Base-by-base conservation (phyloP, 2,888 invertebrate species). In the Suillia variegata region DNA sequence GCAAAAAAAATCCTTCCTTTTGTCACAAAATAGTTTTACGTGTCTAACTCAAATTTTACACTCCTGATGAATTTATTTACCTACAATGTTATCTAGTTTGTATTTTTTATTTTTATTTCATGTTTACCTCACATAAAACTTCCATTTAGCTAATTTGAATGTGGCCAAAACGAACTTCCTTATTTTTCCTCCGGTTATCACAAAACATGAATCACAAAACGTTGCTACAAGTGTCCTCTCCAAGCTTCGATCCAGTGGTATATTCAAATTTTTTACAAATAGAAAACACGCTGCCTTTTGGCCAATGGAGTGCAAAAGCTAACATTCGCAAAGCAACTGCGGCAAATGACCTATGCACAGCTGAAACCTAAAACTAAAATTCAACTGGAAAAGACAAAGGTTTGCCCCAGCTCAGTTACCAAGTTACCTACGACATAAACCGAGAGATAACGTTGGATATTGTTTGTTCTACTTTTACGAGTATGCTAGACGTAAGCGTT, bases 201-300 rank as follows among this genome's bases (percentile, higher is more conserved):
- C 45, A 45, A 54, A 54, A 54, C 54, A 54, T 54, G 54, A 54
- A 42, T 54, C 54, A 33, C 54, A 54, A 24, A 42, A 54, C 17
- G 4, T 15, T n/a, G n/a, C n/a, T n/a, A n/a, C n/a, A n/a, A n/a
- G n/a, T n/a, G n/a, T n/a, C n/a, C n/a, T n/a, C n/a, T n/a, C n/a
- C n/a, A n/a, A n/a, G n/a, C n/a, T n/a, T n/a, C n/a, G n/a, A n/a
- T n/a, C n/a, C n/a, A n/a, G n/a, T n/a, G n/a, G n/a, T n/a, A n/a
- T n/a, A n/a, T n/a, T n/a, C n/a, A n/a, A n/a, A n/a, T n/a, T n/a
- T n/a, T n/a, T n/a, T n/a, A n/a, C n/a, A n/a, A n/a, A n/a, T n/a
- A n/a, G n/a, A n/a, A n/a, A n/a, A n/a, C n/a, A n/a, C n/a, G n/a
- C 31, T 31, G 31, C 31, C 12, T 8, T 31, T 31, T 31, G 6